Percentiles rank a stretch among this genome's conserved stretches.
Conservation (phyloP, 2,113 vertebrate species). For the Zootoca vivipara region DNA sequence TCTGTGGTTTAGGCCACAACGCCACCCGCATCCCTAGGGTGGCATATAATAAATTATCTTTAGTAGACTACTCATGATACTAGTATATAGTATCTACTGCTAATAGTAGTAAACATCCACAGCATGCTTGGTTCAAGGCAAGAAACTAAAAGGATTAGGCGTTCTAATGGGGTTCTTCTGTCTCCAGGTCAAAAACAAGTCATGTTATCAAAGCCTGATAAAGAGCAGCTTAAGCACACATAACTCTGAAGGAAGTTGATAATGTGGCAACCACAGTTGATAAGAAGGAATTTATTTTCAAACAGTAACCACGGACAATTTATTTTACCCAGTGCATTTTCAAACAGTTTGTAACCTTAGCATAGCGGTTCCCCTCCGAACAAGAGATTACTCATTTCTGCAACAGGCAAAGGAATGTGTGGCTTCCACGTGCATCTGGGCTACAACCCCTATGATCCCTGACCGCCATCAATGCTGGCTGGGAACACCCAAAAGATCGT, state of each 20-base stretch:
- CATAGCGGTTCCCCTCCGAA: not conserved
- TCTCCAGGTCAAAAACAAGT: not conserved
- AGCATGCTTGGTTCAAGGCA: not conserved
- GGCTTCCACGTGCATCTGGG: too few species aligned
- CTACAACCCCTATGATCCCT: too few species aligned
- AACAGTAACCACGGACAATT: too few species aligned
- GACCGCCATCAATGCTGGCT: too few species aligned
- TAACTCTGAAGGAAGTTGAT: constrained; percentile 9
- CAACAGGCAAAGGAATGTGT: too few species aligned
- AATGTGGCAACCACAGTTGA: not conserved
- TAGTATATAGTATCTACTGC: too few species aligned
- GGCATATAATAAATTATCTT: too few species aligned
- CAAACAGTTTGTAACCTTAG: not conserved
- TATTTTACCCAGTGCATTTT: not conserved
- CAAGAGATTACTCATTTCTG: too few species aligned
- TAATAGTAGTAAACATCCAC: not conserved
- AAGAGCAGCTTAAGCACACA: constrained; percentile 9
- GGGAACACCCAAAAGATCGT: too few species aligned
- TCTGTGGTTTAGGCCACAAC: too few species aligned
- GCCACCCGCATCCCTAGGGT: too few species aligned
- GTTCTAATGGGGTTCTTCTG: not conserved
- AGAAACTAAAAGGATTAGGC: not conserved
- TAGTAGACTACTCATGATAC: too few species aligned
- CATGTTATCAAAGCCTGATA: not conserved
- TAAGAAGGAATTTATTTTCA: not conserved